These are phyloP conservation scores for Ctenomys sociabilis DNA, from an alignment of 2,113 vertebrate species.

Conservation along the genomic window DNA sequence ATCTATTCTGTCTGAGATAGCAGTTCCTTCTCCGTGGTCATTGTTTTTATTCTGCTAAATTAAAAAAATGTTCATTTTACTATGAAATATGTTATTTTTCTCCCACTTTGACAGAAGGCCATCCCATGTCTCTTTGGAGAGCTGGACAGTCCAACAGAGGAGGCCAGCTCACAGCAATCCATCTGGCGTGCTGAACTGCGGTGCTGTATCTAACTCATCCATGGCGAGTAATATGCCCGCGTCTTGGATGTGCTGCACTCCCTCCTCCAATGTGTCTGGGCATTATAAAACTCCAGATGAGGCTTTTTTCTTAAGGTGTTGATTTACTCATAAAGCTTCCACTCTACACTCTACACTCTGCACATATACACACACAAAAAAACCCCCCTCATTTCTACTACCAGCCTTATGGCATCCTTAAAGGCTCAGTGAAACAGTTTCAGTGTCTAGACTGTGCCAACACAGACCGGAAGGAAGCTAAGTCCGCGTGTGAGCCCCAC, in stretches of 20 bases:
- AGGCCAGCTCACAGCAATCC: no score
- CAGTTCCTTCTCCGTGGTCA: neutral
- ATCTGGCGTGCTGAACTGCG: neutral
- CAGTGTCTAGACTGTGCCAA: neutral
- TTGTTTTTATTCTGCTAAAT: neutral
- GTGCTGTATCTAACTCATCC: neutral
- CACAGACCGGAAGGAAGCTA: neutral
- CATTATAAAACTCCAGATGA: neutral
- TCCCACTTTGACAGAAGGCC: neutral
- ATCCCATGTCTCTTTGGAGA: neutral
- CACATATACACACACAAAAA: no score
- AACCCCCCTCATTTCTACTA: neutral
- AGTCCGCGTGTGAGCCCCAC: accelerated
- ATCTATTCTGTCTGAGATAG: neutral
- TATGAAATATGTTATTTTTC: neutral
- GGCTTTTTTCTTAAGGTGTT: neutral
- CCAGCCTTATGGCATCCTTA: neutral
- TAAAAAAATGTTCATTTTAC: neutral
- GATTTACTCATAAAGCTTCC: neutral
- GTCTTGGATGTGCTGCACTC: neutral
- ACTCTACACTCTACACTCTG: no score
- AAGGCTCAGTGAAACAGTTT: neutral
- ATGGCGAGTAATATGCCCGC: neutral
- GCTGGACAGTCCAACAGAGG: no score
- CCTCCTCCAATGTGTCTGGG: neutral